Base-by-base conservation (phyloP, 2,113 vertebrate species). In the Oostethus manadensis region DNA sequence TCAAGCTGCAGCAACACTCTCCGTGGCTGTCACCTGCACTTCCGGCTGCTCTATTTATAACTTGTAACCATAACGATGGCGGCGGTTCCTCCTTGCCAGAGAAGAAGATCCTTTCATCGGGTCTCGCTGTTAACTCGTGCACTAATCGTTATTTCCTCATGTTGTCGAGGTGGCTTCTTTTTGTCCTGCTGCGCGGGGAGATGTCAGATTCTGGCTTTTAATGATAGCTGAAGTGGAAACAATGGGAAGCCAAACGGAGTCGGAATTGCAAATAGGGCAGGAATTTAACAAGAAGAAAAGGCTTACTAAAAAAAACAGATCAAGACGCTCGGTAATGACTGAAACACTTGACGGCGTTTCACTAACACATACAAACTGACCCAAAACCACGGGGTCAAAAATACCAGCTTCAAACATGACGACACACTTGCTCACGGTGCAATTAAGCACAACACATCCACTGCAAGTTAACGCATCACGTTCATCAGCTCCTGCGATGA, bases 21-120 rank as follows among this genome's bases (percentile, higher is more conserved):
- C 73, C 60, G 80, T 68, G 89, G 81, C 81, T 80, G 87, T 90
- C 87, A 88, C 86, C 83, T 85, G 71, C 76, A 75, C 77, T 76
- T 64, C 73, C 50, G 69, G 79, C 73, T 63, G 79, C 80, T 84
- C 89, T 90, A 91, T 90, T 90, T 90, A 86, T 89, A 90, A 80
- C 82, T 59, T 82, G 88, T 89, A 87, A 89, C 89, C 90, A 89
- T 90, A 88, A 91, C 89, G 89, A 89, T 87, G 59, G 72, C 65
- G 77, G 62, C 51, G 18, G 70, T 70, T 82, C 84, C 75, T 75
- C 78, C 66, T 80, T 64, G 76, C 70, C 66, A 77, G 78, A 73
- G 10, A 64, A 77, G 63, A 76, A 54, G 58, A 80, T 75, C 66
- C 73, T 81, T 81, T 87, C 86, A 82, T 77, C 51, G 62, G 57